Base-by-base conservation (phyloP, 2,113 vertebrate genomes). In the Tretioscincus oriximinensis region DNA sequence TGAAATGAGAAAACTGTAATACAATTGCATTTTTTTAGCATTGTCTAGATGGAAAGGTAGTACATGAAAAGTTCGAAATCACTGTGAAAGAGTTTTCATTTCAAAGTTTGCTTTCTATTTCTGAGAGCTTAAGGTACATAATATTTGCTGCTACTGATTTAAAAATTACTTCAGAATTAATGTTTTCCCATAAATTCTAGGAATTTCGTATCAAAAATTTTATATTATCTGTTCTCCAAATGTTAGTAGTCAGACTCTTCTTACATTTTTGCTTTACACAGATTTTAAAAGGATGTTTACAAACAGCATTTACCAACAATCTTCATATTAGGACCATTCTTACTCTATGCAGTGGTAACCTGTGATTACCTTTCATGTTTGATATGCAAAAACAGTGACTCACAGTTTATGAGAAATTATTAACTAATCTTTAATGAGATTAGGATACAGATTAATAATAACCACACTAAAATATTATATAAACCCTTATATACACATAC, bases 211-310 rank as follows among this genome's bases (percentile, higher is more conserved):
- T 14, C 63, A 68, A 70, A 58, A 58, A 81, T 20, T 28, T 4
- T 81, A 68, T 49, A 70, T 70, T 16, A 21, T 5, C 41, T 18
- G 12, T 77, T 64, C 64, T 66, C 63, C 22, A 21, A 60, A 81
- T 20, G 81, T 26, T 73, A 85, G 28, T 82, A 81, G 81, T 31
- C 18, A 70, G 16, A 2, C 58, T 87, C 9, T 77, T 73, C 83
- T 64, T 64, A 28, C 22, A 61, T 61, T 20, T 1, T 70, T 3
- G 28, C 71, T 82, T 51, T 5, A 66, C 12, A 77, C 60, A 61
- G 45, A 45, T 51, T 31, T 24, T 0, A 51, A n/a, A 21, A 88
- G 20, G 22, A 7, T 49, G 77, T 58, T 65, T 47, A 80, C 75
- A 41, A 20, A 82, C 12, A n/a, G 5, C n/a, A 72, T 81, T 77